phyloP scores from a whole-genome alignment of 2,888 invertebrate genomes.

The Pelosia muscerda region DNA sequence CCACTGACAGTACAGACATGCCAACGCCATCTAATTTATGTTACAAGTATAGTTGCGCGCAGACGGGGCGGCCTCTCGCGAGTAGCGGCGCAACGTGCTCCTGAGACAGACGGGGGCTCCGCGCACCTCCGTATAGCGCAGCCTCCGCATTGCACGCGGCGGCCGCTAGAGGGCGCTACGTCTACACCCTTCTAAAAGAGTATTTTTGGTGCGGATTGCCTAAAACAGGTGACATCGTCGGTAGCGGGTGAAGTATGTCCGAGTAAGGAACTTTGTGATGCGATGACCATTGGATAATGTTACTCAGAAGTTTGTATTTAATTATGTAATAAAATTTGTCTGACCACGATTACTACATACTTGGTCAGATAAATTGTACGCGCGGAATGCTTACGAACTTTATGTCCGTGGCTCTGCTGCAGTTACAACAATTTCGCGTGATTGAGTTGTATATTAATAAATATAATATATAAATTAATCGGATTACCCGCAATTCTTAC shows the following conservation, averaged over 20 bases:
- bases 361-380: background rate
- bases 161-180: constrained; percentile 7
- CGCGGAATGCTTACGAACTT: background rate
- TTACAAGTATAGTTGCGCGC: background rate
- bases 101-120: background rate
- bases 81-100: background rate
- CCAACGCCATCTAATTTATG: constrained; percentile 12
- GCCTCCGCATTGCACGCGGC: background rate
- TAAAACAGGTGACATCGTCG: constrained; percentile 5
- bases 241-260: background rate
- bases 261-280: constrained; percentile 4
- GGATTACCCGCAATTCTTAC: too few relatives aligned
- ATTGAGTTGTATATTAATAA: too few relatives aligned
- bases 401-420: too few relatives aligned
- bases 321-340: background rate
- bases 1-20: background rate
- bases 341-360: background rate
- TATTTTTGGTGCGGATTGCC: constrained; percentile 14
- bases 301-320: background rate
- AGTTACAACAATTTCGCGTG: too few relatives aligned
- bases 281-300: constrained; percentile 1
- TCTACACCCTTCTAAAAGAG: too few relatives aligned
- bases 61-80: constrained; percentile 8
- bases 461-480: too few relatives aligned
- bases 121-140: background rate